Evolutionary conservation across 92 coral and sea anemone genomes (phyloP).

Genomic region (Zoanthus sociatus): DNA sequence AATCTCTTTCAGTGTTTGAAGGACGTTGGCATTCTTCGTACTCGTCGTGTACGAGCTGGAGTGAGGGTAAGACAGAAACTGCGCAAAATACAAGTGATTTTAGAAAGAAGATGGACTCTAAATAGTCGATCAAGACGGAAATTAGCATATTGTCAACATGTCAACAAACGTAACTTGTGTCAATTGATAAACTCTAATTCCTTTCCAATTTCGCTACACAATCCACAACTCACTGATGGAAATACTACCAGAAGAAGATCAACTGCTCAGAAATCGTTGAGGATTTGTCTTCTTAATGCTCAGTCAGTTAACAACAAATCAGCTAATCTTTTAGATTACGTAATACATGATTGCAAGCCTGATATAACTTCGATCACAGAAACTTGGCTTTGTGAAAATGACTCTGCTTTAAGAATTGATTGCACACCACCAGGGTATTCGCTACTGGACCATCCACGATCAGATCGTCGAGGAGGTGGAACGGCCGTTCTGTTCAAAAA

Average conservation of each 20-base stretch:
- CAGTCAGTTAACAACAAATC: slow-evolving; percentile 36
- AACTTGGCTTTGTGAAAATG: too few species aligned
- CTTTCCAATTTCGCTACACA: not conserved
- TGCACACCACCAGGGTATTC: too few species aligned
- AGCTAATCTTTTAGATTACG: slow-evolving; percentile 19
- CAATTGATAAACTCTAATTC: not conserved
- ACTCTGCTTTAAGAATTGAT: too few species aligned
- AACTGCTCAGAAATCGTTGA: slow-evolving; percentile 5
- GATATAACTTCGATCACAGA: slow-evolving; percentile 31
- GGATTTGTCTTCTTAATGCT: slow-evolving; percentile 17
- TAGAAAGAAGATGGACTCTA: slow-evolving; percentile 16
- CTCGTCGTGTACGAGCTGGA: slow-evolving; percentile 51
- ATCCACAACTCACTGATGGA: not conserved
- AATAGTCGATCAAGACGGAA: slow-evolving; percentile 13
- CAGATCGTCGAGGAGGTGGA: too few species aligned
- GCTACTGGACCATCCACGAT: too few species aligned
- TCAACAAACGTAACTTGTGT: slow-evolving; percentile 28
- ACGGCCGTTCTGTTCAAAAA: too few species aligned
- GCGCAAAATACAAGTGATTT: slow-evolving; percentile 4
- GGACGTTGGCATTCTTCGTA: slow-evolving; percentile 45
- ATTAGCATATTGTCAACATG: slow-evolving; percentile 48
- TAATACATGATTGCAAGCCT: slow-evolving; percentile 20
- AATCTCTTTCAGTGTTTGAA: slow-evolving; percentile 31
- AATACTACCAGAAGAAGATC: not conserved
- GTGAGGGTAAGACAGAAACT: slow-evolving; percentile 10